Evolutionary conservation across 2,888 invertebrate genomes (phyloP), one percentile per base, ranked within the genome.

Genomic region (Volucella inanis): DNA sequence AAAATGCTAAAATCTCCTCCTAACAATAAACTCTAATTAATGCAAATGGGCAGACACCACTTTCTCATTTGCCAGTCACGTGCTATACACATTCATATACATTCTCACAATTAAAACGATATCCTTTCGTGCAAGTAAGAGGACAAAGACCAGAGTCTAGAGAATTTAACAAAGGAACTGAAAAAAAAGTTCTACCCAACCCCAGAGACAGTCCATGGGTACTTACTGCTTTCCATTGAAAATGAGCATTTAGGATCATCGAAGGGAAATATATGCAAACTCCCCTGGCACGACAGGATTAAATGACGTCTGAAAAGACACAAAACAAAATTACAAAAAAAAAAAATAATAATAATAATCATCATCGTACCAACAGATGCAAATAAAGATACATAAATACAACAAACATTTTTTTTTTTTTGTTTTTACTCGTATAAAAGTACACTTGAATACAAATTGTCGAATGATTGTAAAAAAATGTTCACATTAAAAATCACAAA

Each of bases 211-310:
- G 9, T 55, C 57, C 64, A 14, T 64, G 65, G 67, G 62, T 93
- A 97, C 97, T 97, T 94, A 98, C 97, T 97, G 94, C 97, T 98
- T 94, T 98, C 98, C 94, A 98, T 96, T 91, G 98, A 96, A 94
- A 98, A 98, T 93, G 97, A 96, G 94, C 98, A 98, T 93, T 96
- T 94, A 89, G 98, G 98, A 94, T 98, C 97, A 93, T 98, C 98
- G 93, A 98, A 98, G 89, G 98, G 98, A 93, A 98, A 98, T 93
- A 98, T 98, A 92, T 97, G 97, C 91, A 98, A 94, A 93, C 97
- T 95, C 91, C 98, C 98, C 93, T 97, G 97, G 93, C 98, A 98
- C 90, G 97, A 97, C 90, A 98, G 94, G 90, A 98, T 97, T 89
- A 98, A 95, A 93, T 98, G 97, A 90, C 97, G 95, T 93, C 96